Base-by-base conservation (phyloP, 92 coral and sea anemone genomes). In the Plumapathes pennacea region DNA sequence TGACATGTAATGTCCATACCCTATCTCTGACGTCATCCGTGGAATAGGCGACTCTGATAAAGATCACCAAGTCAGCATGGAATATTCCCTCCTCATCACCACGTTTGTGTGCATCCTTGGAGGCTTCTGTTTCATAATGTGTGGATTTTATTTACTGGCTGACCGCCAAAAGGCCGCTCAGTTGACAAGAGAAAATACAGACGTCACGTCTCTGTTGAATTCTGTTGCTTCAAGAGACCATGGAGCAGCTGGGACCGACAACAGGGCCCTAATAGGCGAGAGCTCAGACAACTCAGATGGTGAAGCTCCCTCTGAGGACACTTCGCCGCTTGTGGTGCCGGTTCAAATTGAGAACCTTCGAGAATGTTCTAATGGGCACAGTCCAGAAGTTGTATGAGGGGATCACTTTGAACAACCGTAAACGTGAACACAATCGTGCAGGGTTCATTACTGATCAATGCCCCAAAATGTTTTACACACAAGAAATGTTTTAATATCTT, bases 101-200 rank as follows among this genome's bases (percentile, higher is more conserved):
- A 75, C 96, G 1, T 91, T 91, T 30, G 51, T 88, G 7, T 71
- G 80, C 20, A 77, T 72, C 11, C 52, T 91, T 14, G 89, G 90
- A 31, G 97, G 96, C 10, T 73, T 82, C 32, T 85, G 92, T 30
- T 91, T 91, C 66, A 74, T 88, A 13, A 70, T 88, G 43, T 80
- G 96, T 49, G 71, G 92, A 18, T 54, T 76, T 24, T 91, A 83
- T 56, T 46, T 91, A 40, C 77, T 83, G 18, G 62, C 57, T 32
- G 97, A 91, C 61, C 77, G 82, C 21, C 81, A 69, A 3, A 68
- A 26, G n/a, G 96, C 95, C 0, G 88, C 83, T 27, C 54, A 54
- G 18, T 50, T 36, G 8, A 82, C 82, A 4, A 72, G 71, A 45
- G 68, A 46, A 2, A 73, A 83, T 2, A 46, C 58, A 2, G 91